These are phyloP conservation scores for Drosophila simulans DNA, from an alignment of 1,140 invertebrate genomes.

Conservation along the genomic window DNA sequence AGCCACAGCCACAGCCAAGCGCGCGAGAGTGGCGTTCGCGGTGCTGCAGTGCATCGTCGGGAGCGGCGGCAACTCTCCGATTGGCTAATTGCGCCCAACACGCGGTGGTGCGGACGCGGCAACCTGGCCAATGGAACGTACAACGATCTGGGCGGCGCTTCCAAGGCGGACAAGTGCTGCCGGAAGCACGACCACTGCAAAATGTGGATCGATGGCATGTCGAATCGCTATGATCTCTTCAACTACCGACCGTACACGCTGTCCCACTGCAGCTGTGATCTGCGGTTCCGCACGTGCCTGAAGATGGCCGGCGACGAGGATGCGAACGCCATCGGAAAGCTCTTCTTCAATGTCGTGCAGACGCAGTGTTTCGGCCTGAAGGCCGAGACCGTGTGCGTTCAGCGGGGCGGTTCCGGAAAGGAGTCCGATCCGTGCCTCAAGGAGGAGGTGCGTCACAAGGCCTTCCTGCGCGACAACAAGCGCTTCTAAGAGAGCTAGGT, in stretches of 20 bases:
- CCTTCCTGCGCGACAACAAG: constrained; percentile 90
- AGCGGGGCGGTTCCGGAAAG: constrained; percentile 90
- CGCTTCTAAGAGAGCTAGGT: constrained; percentile 85
- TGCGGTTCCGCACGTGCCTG: constrained; percentile 95
- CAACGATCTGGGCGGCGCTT: constrained; percentile 90
- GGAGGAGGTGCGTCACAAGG: constrained; percentile 89
- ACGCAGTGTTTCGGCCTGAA: constrained; percentile 96
- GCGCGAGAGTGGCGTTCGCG: constrained; percentile 17
- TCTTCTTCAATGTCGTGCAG: constrained; percentile 97
- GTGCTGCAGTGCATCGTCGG: constrained; percentile 8
- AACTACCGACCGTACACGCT: constrained; percentile 93
- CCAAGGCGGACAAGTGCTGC: constrained; percentile 91
- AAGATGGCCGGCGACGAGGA: constrained; percentile 93
- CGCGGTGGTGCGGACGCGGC: constrained; percentile 93
- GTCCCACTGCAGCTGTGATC: constrained; percentile 94
- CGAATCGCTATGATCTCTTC: constrained; percentile 89
- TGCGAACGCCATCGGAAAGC: constrained; percentile 94
- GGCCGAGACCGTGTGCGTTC: constrained; percentile 89
- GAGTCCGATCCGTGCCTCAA: constrained; percentile 89
- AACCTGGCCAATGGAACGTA: constrained; percentile 87
- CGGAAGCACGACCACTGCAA: constrained; percentile 91
- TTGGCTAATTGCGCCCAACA: constrained; percentile 90
- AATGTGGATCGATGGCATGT: constrained; percentile 89
- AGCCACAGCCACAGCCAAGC: too few species aligned
- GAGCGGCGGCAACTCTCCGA: constrained; percentile 85